Base-by-base conservation (phyloP, 2,113 vertebrate genomes). In the Silurus asotus region DNA sequence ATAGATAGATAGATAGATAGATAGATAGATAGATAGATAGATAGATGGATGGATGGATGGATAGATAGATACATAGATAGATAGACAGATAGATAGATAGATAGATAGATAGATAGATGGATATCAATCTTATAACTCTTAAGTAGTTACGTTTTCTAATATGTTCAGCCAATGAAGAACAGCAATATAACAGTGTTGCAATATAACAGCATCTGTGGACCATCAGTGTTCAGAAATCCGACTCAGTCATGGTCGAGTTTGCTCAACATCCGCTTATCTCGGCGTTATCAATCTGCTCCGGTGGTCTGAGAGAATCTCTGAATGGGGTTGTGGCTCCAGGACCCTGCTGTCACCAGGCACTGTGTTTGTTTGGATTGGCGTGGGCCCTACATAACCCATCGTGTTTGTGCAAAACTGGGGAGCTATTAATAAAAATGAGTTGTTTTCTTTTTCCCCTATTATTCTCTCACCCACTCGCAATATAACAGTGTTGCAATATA, bases 221-320 rank as follows among this genome's bases (percentile, higher is more conserved):
- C 88, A 91, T 87, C 92, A 90, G 90, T 89, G 89, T 89, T 93
- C 93, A 92, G 89, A 93, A 93, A 93, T 93, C 93, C 93, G 82
- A 93, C 91, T 89, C 88, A 75, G 85, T 37, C 92, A 92, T 93
- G 94, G 91, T 94, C 89, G 92, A 89, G 89, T 91, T 92, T 92
- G 89, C 90, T 92, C 90, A 87, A 88, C 90, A 91, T 93, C 89
- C 84, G 65, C 90, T 94, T 92, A 92, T 93, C 90, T 81, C 90
- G 89, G 88, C 81, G 90, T 93, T 92, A 92, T 94, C 92, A 92
- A 91, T 94, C 92, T 93, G 90, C 88, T 86, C 83, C 87, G 82
- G 82, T 85, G 82, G 83, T 87, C 90, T 93, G 89, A 91, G 91
- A 90, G 89, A 91, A 90, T 93, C 89, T 90, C 79, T 92, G 89